Evolutionary conservation across 2,113 vertebrate genomes (phyloP).

Genomic region (Neofelis nebulosa): DNA sequence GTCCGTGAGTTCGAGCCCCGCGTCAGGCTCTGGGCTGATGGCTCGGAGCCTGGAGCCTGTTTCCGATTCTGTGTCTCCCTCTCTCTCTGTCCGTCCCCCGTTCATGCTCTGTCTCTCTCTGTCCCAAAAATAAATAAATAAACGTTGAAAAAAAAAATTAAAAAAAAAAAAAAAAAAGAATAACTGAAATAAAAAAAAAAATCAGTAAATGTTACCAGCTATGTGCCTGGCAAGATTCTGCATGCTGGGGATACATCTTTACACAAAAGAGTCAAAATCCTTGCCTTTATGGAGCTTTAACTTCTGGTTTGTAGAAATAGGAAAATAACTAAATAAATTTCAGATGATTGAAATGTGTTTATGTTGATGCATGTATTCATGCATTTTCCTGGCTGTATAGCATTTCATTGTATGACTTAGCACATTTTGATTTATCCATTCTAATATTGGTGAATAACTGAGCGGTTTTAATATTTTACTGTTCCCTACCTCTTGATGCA

Average conservation of each 20-base stretch:
- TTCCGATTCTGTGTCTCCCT: too few relatives aligned
- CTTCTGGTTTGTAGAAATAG: background rate
- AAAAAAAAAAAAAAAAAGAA: background rate
- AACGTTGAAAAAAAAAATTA: too few relatives aligned
- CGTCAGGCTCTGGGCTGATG: too few relatives aligned
- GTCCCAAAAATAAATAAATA: too few relatives aligned
- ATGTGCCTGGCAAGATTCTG: background rate
- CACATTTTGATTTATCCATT: background rate
- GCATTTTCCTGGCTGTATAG: background rate
- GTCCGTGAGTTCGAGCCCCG: too few relatives aligned
- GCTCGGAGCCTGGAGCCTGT: too few relatives aligned
- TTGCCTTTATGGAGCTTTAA: background rate
- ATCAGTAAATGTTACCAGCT: background rate
- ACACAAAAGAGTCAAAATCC: background rate
- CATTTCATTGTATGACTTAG: background rate
- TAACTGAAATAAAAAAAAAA: background rate
- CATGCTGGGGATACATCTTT: background rate
- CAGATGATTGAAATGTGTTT: background rate
- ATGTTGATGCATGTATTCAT: background rate
- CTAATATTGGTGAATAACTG: background rate
- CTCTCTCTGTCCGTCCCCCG: too few relatives aligned
- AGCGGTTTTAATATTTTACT: background rate
- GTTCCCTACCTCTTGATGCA: background rate
- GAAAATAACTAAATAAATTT: background rate
- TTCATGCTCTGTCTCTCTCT: too few relatives aligned